Base-by-base conservation (phyloP, 2,888 invertebrate genomes). In the Sphaerophoria rueppellii region DNA sequence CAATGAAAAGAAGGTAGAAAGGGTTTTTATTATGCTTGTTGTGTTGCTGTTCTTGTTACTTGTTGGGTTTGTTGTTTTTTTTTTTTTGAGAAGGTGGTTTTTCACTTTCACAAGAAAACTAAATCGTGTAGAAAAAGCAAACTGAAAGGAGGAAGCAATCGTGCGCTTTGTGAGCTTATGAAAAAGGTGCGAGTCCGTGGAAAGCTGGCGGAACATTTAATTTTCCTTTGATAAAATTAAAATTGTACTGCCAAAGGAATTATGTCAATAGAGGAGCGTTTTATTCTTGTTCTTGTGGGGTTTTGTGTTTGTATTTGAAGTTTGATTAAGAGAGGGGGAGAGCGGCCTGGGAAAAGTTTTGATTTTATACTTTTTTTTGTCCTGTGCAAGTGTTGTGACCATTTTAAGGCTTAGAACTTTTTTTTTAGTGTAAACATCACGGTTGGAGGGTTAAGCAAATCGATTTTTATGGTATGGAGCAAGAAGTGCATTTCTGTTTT, bases 151-250 rank as follows among this genome's bases (percentile, higher is more conserved):
- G 58, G 9, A 65, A 16, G 35, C 65, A 65, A 65, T 65, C 35
- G 65, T 65, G 65, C 37, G 50, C 35, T 65, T 16, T 24, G 24
- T 24, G 24, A 24, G 48, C 35, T 63, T 63, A n/a, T 50, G 35
- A 16, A 50, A 12, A 35, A 65, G 50, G 65, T 65, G 65, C 50
- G n/a, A 67, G 67, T 32, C 67, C 52, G 40, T 67, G 40, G 40
- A 58, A 54, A 67, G 40, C 40, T 67, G 67, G 54, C 32, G 54
- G 40, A 67, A 54, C 54, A 67, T 67, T 67, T 54, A 67, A 67
- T 67, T 54, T 67, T 67, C 40, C 7, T 54, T 54, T 67, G 67
- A 67, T 67, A 54, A 67, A 32, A 54, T 67, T 67, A 40, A 40
- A 40, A 67, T 67, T 54, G 40, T 63, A 54, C 32, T 40, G 40